phyloP scores from a whole-genome alignment of 2,113 vertebrate genomes.

The Tympanuchus pallidicinctus region DNA sequence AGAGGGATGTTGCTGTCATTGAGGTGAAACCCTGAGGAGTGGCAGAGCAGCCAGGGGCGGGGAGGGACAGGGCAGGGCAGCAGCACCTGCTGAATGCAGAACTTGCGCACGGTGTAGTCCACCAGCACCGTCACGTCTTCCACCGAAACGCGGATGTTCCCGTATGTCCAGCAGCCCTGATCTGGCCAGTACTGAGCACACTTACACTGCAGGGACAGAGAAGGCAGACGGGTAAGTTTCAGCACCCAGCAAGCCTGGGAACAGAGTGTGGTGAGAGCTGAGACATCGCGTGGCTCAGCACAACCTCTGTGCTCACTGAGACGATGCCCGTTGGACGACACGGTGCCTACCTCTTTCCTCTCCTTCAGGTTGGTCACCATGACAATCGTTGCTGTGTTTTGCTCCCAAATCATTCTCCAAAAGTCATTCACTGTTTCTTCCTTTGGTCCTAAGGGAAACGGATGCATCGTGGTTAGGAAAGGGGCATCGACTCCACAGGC shows the following conservation, averaged over 20 bases:
- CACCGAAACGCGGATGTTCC: constrained; percentile 96
- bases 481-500: neutral
- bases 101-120: constrained; percentile 97
- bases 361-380: constrained; percentile 99
- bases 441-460: constrained; percentile 87
- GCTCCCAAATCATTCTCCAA: constrained; percentile 99
- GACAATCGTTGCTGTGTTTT: constrained; percentile 97
- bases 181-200: constrained; percentile 99
- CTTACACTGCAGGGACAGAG: constrained; percentile 85
- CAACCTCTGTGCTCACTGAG: neutral
- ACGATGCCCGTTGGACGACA: neutral
- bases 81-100: constrained; percentile 97
- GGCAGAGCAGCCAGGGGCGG: neutral
- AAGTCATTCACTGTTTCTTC: constrained; percentile 98
- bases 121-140: constrained; percentile 95
- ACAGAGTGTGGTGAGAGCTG: neutral
- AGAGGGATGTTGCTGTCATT: neutral
- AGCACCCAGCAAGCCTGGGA: neutral
- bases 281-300: neutral
- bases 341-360: constrained; percentile 89
- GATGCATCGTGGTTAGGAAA: neutral
- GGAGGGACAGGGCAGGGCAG: neutral
- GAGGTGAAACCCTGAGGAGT: neutral
- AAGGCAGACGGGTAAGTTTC: neutral
- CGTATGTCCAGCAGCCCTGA: constrained; percentile 98